phyloP scores from a whole-genome alignment of 2,888 invertebrate genomes.

The Microctonus brassicae region DNA sequence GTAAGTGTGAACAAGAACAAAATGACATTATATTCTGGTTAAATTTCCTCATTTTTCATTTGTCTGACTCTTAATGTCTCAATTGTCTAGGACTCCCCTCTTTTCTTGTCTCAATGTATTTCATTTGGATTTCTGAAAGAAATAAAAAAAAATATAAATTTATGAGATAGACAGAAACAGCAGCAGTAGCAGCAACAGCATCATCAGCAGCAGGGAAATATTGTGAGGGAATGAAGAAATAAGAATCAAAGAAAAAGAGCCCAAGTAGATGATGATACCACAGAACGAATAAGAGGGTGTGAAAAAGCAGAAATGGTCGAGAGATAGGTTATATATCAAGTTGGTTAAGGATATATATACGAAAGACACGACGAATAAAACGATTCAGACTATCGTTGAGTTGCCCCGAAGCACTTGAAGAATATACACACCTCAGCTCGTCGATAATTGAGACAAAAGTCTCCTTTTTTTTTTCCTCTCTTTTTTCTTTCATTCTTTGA shows the following conservation, averaged over 20 bases:
- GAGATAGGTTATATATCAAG: not conserved
- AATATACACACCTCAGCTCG: not conserved
- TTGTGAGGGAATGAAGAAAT: too few species aligned
- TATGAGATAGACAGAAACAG: not conserved
- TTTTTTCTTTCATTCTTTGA: too few species aligned
- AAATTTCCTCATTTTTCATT: not conserved
- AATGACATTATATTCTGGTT: conserved; percentile 1
- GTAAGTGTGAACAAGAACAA: not conserved
- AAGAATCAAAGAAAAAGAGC: not conserved
- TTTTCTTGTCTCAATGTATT: not conserved
- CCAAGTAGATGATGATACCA: not conserved
- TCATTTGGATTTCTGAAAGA: not conserved
- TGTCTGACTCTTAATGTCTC: not conserved
- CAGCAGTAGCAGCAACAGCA: too few species aligned
- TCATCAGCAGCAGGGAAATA: not conserved
- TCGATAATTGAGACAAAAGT: conserved; percentile 46
- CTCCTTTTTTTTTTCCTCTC: conserved; percentile 32
- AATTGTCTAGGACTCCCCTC: not conserved
- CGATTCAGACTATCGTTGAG: not conserved
- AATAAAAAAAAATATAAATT: not conserved
- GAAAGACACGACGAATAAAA: conserved; percentile 3
- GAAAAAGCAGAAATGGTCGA: not conserved
- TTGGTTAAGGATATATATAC: not conserved
- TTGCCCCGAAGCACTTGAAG: not conserved
- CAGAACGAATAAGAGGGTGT: not conserved